phyloP scores from a whole-genome alignment of 2,113 vertebrate genomes.

The Pampusana beccarii region DNA sequence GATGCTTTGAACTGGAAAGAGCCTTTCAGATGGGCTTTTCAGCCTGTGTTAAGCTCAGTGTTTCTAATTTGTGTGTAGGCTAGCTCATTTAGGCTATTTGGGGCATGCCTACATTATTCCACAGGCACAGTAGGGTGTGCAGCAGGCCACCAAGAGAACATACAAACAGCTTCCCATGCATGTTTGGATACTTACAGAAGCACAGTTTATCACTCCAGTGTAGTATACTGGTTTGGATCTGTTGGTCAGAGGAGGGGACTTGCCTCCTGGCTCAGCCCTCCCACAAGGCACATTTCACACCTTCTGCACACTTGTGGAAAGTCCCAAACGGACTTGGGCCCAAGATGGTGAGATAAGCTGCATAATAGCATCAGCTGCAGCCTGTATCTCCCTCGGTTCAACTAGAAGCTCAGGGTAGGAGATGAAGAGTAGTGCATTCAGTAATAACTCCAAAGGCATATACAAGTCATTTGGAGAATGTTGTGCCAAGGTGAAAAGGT shows the following conservation, averaged over 20 bases:
- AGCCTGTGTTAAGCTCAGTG: background rate
- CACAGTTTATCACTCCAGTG: fast-evolving
- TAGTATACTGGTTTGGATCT: background rate
- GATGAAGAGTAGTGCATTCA: background rate
- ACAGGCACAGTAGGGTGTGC: background rate
- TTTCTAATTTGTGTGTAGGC: background rate
- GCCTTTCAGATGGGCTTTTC: background rate
- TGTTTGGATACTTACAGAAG: background rate
- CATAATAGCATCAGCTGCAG: background rate
- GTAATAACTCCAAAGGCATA: background rate
- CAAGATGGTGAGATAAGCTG: background rate
- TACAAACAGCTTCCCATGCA: background rate
- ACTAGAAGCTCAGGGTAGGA: background rate
- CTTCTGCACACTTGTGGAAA: background rate
- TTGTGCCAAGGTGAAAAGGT: background rate
- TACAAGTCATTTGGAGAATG: background rate
- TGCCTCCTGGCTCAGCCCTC: background rate
- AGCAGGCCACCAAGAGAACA: background rate
- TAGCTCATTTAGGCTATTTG: background rate
- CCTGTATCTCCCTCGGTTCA: background rate
- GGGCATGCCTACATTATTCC: background rate
- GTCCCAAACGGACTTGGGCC: too few species aligned
- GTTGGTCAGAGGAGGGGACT: background rate
- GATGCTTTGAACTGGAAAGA: background rate
- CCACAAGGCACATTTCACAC: background rate